Conservation (phyloP, 1,140 invertebrate genomes). For the Antheraea mylitta region DNA sequence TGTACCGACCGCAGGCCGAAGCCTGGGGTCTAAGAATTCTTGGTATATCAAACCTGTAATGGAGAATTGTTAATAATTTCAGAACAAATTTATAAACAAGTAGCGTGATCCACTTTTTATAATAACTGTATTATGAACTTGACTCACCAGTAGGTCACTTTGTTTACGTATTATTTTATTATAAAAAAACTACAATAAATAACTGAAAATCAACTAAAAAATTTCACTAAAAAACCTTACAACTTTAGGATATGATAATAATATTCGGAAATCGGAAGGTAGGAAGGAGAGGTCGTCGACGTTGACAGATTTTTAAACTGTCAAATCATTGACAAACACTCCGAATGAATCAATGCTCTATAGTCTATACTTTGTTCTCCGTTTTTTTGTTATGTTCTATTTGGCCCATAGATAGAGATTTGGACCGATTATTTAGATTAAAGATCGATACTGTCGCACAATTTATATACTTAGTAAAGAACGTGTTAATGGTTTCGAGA, state of each 20-base stretch:
- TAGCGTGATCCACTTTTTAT: constrained; percentile 53
- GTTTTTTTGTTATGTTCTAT: no score
- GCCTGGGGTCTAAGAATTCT: constrained; percentile 48
- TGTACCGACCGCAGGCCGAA: constrained; percentile 56
- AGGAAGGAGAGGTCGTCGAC: constrained; percentile 40
- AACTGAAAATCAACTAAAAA: constrained; percentile 59
- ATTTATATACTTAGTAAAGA: no score
- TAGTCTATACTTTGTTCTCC: no score
- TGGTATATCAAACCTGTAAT: constrained; percentile 47
- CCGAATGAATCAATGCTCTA: no score
- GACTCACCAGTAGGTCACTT: constrained; percentile 48
- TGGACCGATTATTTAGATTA: no score
- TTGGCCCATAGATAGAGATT: no score
- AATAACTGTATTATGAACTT: constrained; percentile 18
- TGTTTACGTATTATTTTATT: constrained; percentile 31
- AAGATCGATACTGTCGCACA: no score
- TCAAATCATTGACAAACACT: background rate
- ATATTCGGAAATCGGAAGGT: constrained; percentile 48
- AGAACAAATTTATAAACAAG: constrained; percentile 31
- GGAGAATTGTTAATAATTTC: constrained; percentile 23
- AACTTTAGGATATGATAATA: constrained; percentile 57
- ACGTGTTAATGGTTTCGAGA: no score
- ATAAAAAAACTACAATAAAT: constrained; percentile 40
- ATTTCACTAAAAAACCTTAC: constrained; percentile 57
- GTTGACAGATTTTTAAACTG: constrained; percentile 36